These are phyloP conservation scores for Gallinago media DNA, from an alignment of 2,113 vertebrate genomes.

Conservation along the genomic window DNA sequence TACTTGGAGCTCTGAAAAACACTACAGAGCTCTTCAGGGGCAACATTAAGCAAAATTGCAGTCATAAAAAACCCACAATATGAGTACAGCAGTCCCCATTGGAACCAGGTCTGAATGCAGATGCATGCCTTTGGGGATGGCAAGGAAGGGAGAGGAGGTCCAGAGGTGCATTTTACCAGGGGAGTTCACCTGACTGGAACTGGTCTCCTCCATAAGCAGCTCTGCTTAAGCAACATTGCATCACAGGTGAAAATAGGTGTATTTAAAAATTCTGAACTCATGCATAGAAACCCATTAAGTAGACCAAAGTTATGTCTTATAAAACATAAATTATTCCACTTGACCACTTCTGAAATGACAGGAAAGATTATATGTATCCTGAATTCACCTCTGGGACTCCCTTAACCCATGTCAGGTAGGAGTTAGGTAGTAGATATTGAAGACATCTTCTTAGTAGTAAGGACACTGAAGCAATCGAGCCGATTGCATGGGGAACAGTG, in stretches of 20 bases:
- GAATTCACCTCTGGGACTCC: not conserved
- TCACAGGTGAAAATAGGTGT: not conserved
- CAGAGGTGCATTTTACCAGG: not conserved
- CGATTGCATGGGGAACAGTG: fast-evolving
- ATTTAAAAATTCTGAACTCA: not conserved
- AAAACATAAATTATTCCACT: not conserved
- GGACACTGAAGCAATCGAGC: not conserved
- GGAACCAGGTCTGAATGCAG: not conserved
- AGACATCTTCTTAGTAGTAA: not conserved
- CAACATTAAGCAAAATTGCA: not conserved
- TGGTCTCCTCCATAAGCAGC: not conserved
- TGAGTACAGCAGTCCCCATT: not conserved
- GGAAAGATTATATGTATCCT: not conserved
- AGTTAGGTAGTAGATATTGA: not conserved
- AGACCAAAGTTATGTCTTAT: not conserved
- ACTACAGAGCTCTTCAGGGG: not conserved
- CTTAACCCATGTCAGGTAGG: fast-evolving
- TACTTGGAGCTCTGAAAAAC: not conserved
- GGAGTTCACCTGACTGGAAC: not conserved
- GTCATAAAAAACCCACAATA: not conserved
- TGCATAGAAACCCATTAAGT: not conserved
- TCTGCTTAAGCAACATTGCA: not conserved
- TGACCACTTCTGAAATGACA: not conserved
- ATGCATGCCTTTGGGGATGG: not conserved
- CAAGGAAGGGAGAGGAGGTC: not conserved